Evolutionary conservation across 2,797 vertebrate species (phyloP).

Genomic region (Sebastiscus albofasciatus): DNA sequence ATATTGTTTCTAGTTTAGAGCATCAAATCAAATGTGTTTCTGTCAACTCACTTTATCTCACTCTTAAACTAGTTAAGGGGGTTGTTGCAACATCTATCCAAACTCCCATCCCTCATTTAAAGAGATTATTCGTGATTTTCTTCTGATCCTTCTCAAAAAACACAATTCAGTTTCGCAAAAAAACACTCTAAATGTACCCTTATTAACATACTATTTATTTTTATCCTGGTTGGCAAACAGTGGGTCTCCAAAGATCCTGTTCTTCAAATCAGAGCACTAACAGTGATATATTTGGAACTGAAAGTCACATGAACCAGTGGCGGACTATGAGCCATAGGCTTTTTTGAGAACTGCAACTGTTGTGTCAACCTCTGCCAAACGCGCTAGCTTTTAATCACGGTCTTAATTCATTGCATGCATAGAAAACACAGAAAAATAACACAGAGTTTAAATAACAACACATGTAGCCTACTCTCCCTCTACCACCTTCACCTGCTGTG

Average conservation of each 20-base stretch:
- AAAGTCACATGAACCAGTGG: slow-evolving; percentile 52
- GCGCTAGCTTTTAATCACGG: background rate
- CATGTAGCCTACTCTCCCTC: background rate
- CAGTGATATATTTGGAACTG: slow-evolving; percentile 33
- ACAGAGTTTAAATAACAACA: background rate
- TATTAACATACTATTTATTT: background rate
- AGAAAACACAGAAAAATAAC: background rate
- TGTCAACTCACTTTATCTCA: background rate
- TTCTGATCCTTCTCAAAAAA: background rate
- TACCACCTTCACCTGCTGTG: slow-evolving; percentile 28
- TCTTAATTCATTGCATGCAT: background rate
- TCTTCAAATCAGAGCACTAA: slow-evolving; percentile 27
- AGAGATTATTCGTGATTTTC: background rate
- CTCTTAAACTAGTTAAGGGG: background rate
- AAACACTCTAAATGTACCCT: background rate
- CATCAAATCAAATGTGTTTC: background rate
- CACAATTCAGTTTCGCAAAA: background rate
- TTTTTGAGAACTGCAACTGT: slow-evolving; percentile 29
- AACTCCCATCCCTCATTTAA: background rate
- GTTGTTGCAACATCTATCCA: background rate
- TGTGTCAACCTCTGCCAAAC: background rate
- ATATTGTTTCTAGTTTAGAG: background rate
- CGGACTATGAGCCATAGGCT: background rate
- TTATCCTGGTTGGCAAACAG: background rate
- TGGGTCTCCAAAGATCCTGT: background rate